Base-by-base conservation (phyloP, 2,113 vertebrate genomes). In the Sturnus vulgaris region DNA sequence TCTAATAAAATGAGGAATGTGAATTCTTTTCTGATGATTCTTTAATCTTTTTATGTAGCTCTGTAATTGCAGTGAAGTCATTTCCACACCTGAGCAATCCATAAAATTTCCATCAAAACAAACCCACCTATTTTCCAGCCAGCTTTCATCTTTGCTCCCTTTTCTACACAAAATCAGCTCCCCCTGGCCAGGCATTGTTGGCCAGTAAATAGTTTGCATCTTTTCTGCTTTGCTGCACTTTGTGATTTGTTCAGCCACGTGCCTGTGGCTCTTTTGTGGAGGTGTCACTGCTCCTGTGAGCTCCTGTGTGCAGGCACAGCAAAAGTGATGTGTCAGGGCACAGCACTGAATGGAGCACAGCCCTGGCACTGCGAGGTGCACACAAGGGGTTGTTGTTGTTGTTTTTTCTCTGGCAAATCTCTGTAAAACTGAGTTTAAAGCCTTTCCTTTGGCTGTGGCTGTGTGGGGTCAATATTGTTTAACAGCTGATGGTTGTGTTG, bases 61-160 rank as follows among this genome's bases (percentile, higher is more conserved):
- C 2, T 71, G 9, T 91, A 77, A 93, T 78, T 93, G 72, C 84
- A 81, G 19, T 90, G 79, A 92, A 91, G 44, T 93, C 24, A 93
- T 80, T 94, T 86, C 91, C 88, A 92, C 71, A 84, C 82, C 89
- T 96, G 91, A 94, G 69, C 85, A 28, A 66, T 82, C 49, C 21
- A 10, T 21, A 17, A 86, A 88, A 46, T 92, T 96, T 95, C 94
- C 97, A 94, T 88, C 95, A 91, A 96, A 97, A 97, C 95, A 97
- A 89, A 83, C 46, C 57, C 88, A 79, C 70, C 16, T 59, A 65
- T 93, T 96, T 97, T 96, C 93, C 94, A 94, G 30, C 31, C 73
- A 60, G 70, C 86, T 81, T 71, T 94, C 11, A 84, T 94, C 86
- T 93, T 40, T 49, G 63, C 56, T 82, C 53, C 89, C 60, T 44